Conservation (phyloP, 2,113 vertebrate species). For the Morone saxatilis region DNA sequence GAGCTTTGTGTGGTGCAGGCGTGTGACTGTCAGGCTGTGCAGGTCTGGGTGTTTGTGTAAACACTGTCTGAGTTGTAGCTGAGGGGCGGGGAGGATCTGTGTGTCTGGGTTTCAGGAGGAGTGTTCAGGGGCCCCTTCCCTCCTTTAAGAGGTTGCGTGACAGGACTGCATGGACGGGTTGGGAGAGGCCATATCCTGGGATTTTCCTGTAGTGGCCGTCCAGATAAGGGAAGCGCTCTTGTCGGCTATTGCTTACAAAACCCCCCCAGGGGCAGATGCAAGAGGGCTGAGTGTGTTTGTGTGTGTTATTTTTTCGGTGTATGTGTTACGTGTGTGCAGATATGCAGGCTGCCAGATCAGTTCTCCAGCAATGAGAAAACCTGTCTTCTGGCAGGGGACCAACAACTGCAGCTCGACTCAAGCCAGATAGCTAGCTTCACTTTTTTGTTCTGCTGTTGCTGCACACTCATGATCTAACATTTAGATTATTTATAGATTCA, state of each 20-base stretch:
- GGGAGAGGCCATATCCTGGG: slow-evolving; percentile 79
- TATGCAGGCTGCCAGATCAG: slow-evolving; percentile 46
- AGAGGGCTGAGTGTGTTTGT: slow-evolving; percentile 22
- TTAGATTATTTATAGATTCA: background rate
- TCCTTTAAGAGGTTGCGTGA: slow-evolving; percentile 72
- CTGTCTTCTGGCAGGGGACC: slow-evolving; percentile 33
- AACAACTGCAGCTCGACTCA: background rate
- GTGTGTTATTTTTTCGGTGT: background rate
- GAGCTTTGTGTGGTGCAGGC: background rate
- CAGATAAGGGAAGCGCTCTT: slow-evolving; percentile 77
- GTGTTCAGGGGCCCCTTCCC: slow-evolving; percentile 39
- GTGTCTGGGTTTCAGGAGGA: slow-evolving; percentile 28
- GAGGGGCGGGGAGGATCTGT: background rate
- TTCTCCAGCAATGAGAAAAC: slow-evolving; percentile 55
- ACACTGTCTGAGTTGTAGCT: slow-evolving; percentile 23
- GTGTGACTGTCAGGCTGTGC: slow-evolving; percentile 6
- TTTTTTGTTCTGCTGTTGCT: background rate
- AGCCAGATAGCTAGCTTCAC: background rate
- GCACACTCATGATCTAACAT: background rate
- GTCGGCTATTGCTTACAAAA: slow-evolving; percentile 68
- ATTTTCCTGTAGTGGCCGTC: slow-evolving; percentile 76
- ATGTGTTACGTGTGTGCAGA: slow-evolving; percentile 11
- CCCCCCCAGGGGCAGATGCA: slow-evolving; percentile 26
- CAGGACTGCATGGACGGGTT: slow-evolving; percentile 65
- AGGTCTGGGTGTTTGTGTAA: slow-evolving; percentile 33